Conservation (phyloP, 2,113 vertebrate genomes). For the Onychorhynchus coronatus region DNA sequence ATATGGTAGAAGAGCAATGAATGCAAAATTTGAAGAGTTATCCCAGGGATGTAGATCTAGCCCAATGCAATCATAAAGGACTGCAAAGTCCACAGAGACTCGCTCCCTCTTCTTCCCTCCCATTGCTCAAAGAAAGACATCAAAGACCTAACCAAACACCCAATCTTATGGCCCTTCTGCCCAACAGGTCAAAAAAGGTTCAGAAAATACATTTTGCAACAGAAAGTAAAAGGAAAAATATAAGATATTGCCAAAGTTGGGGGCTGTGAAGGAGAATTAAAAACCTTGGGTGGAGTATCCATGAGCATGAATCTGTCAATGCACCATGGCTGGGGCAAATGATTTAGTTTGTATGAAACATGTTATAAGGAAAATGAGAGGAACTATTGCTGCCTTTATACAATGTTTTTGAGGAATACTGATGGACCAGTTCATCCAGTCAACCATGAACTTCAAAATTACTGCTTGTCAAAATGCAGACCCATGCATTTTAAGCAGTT, state of each 20-base stretch:
- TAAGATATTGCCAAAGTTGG: neutral
- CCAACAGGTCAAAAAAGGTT: neutral
- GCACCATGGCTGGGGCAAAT: accelerated
- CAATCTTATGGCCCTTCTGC: neutral
- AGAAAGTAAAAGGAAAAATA: neutral
- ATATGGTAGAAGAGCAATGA: neutral
- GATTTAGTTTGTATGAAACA: neutral
- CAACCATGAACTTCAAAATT: neutral
- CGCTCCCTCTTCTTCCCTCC: neutral
- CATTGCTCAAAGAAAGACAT: accelerated
- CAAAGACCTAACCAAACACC: neutral
- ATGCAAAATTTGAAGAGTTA: neutral
- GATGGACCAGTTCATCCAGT: neutral
- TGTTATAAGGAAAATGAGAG: neutral
- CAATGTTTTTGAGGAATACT: neutral
- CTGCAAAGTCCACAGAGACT: neutral
- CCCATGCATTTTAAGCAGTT: neutral
- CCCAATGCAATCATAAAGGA: neutral
- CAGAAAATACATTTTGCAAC: neutral
- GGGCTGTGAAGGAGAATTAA: neutral
- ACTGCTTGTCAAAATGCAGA: neutral
- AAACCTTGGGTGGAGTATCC: neutral
- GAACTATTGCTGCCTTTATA: neutral
- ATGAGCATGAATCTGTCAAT: neutral
- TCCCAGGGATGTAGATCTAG: neutral